phyloP scores from a whole-genome alignment of 2,888 invertebrate species.

The Hemaris fuciformis region DNA sequence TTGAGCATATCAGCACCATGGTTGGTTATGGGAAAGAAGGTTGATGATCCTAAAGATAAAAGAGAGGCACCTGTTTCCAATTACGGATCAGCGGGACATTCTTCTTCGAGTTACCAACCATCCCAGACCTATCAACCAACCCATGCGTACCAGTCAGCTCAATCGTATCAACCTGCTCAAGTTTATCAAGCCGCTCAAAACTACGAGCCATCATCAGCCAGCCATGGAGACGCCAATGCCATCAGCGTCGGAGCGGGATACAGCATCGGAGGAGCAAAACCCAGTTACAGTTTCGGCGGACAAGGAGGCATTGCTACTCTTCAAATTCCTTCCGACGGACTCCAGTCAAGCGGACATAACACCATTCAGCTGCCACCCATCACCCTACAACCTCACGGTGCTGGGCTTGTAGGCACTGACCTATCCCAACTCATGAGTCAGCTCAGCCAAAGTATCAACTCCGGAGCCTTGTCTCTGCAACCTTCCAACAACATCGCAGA shows the following conservation, averaged over 20 bases:
- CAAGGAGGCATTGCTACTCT: constrained; percentile 49
- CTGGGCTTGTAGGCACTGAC: constrained; percentile 49
- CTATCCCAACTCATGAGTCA: constrained; percentile 71
- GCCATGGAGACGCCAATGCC: constrained; percentile 66
- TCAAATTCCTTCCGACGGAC: constrained; percentile 51
- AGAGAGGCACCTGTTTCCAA: constrained; percentile 59
- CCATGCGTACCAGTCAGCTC: constrained; percentile 25
- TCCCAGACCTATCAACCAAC: constrained; percentile 17
- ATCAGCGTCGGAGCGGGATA: constrained; percentile 75
- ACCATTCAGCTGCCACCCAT: constrained; percentile 64
- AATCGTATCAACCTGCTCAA: constrained; percentile 3
- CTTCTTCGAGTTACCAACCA: constrained; percentile 24
- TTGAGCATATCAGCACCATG: constrained; percentile 62
- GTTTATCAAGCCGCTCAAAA: constrained; percentile 17
- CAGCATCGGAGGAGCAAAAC: constrained; percentile 71
- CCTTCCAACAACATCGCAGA: constrained; percentile 53
- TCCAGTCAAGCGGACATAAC: constrained; percentile 54
- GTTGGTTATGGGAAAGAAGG: constrained; percentile 55
- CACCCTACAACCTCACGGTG: constrained; percentile 60
- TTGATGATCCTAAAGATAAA: constrained; percentile 67
- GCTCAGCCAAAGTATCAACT: constrained; percentile 60
- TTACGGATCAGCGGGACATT: constrained; percentile 45
- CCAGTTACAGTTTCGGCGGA: constrained; percentile 52
- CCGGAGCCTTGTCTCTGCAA: constrained; percentile 60
- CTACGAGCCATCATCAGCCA: constrained; percentile 41